These are phyloP conservation scores for Tetanocera ferruginea DNA, from an alignment of 2,888 invertebrate genomes.

Conservation along the genomic window DNA sequence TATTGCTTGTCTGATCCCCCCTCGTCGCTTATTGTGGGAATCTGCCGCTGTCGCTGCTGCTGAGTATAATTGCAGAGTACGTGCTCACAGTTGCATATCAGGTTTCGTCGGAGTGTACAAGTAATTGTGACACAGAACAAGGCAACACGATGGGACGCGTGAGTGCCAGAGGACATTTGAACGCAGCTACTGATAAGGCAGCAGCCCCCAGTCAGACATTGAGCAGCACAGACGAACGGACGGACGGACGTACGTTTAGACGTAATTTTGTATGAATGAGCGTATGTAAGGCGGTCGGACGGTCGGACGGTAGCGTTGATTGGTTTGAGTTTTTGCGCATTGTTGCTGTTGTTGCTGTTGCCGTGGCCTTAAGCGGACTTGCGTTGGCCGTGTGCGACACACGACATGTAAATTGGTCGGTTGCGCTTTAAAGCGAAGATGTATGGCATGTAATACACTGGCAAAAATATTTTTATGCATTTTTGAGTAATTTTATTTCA, in stretches of 20 bases:
- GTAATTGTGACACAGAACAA: slow-evolving; percentile 26
- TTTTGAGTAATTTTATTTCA: slow-evolving; percentile 35
- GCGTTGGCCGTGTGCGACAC: slow-evolving; percentile 50
- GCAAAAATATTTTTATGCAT: not conserved
- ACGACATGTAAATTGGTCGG: slow-evolving; percentile 64
- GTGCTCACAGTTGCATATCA: slow-evolving; percentile 48
- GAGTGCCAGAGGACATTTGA: slow-evolving; percentile 63
- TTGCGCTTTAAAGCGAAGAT: slow-evolving; percentile 16
- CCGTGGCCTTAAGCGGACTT: slow-evolving; percentile 41
- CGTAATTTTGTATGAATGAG: not conserved
- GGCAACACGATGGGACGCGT: slow-evolving; percentile 51
- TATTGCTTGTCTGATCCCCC: slow-evolving; percentile 39
- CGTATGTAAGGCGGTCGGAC: not conserved
- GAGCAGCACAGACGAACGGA: not conserved
- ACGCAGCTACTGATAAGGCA: slow-evolving; percentile 65
- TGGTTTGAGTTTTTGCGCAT: slow-evolving; percentile 54
- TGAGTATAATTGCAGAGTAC: slow-evolving; percentile 62
- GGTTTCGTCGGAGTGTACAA: slow-evolving; percentile 27
- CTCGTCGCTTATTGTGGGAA: slow-evolving; percentile 8
- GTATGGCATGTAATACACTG: slow-evolving; percentile 31
- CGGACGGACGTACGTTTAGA: not conserved
- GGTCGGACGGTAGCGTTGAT: slow-evolving; percentile 64
- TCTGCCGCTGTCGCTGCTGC: slow-evolving; percentile 40
- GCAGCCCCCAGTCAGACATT: slow-evolving; percentile 45
- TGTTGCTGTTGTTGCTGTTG: slow-evolving; percentile 42